Base-by-base conservation (phyloP, 1,140 invertebrate species). In the Meteorus sp. region DNA sequence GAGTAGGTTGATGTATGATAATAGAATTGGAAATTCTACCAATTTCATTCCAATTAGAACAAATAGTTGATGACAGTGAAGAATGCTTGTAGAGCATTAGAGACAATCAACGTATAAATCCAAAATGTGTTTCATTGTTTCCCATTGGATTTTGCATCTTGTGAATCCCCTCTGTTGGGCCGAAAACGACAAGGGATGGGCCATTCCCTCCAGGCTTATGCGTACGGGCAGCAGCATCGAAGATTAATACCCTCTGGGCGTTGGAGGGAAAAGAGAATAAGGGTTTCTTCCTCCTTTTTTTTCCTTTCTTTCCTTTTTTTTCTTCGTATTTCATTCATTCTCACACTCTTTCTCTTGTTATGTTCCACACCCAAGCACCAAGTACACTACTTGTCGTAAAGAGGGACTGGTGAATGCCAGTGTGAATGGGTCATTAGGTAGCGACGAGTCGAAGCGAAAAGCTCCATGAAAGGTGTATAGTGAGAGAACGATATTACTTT, bases 371-470 rank as follows among this genome's bases (percentile, higher is more conserved):
- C 35, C 27, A 29, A 29, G 27, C 27, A n/a, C 35, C 13, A n/a
- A n/a, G n/a, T n/a, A n/a, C n/a, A n/a, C n/a, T 15, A 39, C 3
- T 15, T 13, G 3, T 7, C 3, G 35, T 39, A 39, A 53, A 53
- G 51, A 53, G 51, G 33, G 44, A 35, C 43, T 39, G 23, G 39
- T 56, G 44, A 57, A 57, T 50, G 25, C 55, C 51, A 33, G n/a
- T 27, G 56, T 58, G 56, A 58, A 58, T 58, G 56, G 56, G 29
- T 58, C 56, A 58, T 58, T 58, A 58, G 56, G 56, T 58, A 37
- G 33, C 11, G 23, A 51, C 56, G 47, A 58, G 47, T 58, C 56
- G 35, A 58, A 56, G 54, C 43, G 3, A 20, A 58, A 47, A 51
- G 47, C 48, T 39, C 33, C 45, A 37, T 35, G 15, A 57, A 27